A percentile compares a stretch with the other conserved stretches of the same genome.
Evolutionary conservation across 2,113 vertebrate genomes (phyloP).

Genomic region (Pipa parva): DNA sequence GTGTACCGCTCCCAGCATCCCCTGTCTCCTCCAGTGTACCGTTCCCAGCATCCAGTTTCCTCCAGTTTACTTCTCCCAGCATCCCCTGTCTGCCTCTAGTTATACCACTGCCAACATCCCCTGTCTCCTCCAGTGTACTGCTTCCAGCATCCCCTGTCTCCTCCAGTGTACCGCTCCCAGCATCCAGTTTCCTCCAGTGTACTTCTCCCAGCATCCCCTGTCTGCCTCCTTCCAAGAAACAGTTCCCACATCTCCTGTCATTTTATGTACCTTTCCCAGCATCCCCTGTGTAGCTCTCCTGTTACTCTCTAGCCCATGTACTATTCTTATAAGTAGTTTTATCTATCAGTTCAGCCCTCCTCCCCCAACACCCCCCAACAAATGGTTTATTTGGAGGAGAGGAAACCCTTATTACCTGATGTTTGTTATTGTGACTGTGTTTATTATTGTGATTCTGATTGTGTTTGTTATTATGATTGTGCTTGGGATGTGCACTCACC

Average conservation of each 20-base stretch:
- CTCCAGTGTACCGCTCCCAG: too few relatives aligned
- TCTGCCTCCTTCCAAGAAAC: not conserved
- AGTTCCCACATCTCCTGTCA: too few relatives aligned
- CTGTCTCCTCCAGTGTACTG: not conserved
- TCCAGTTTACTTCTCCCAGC: too few relatives aligned
- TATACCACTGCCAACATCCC: not conserved
- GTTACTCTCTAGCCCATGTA: not conserved
- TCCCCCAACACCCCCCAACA: accelerated
- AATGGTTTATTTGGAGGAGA: too few relatives aligned
- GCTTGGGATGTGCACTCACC: not conserved
- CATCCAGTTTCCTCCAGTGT: not conserved
- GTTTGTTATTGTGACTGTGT: not conserved
- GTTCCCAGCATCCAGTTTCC: not conserved
- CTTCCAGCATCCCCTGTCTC: not conserved
- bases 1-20: not conserved
- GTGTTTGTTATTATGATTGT: too few relatives aligned
- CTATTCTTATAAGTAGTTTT: not conserved
- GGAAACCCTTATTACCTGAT: too few relatives aligned
- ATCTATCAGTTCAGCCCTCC: not conserved
- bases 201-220: not conserved
- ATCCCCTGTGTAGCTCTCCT: not conserved
- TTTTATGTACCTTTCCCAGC: too few relatives aligned
- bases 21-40: not conserved
- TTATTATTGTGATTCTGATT: not conserved
- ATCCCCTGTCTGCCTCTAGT: not conserved